A percentile compares a stretch with the other conserved stretches of the same genome.
Conservation (phyloP, 2,113 vertebrate species). For the Poecilia latipinna region DNA sequence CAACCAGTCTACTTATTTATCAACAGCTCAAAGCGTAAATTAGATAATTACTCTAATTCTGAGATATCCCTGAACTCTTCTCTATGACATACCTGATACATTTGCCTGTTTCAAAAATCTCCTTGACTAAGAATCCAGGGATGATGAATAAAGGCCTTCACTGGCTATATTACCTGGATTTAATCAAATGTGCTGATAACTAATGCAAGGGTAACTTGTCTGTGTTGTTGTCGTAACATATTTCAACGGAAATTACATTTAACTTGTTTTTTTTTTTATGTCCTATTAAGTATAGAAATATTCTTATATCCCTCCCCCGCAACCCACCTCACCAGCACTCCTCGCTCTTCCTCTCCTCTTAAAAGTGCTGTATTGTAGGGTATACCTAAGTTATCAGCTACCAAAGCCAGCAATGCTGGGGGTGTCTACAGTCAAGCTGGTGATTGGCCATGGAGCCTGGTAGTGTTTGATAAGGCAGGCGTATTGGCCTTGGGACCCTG, state of each 20-base stretch:
- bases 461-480: slow-evolving; percentile 68
- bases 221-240: not conserved
- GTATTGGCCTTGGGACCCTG: slow-evolving; percentile 59
- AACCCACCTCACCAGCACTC: not conserved
- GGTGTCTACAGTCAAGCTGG: slow-evolving; percentile 60
- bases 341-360: not conserved
- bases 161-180: slow-evolving; percentile 28
- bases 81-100: slow-evolving; percentile 11
- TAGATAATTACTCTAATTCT: slow-evolving; percentile 43
- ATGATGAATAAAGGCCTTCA: slow-evolving; percentile 10
- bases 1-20: slow-evolving; percentile 7
- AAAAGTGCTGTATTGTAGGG: slow-evolving; percentile 16
- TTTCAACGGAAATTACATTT: not conserved
- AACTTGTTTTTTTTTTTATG: not conserved
- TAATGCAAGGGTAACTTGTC: slow-evolving; percentile 18
- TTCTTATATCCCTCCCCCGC: slow-evolving; percentile 3
- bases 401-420: slow-evolving; percentile 37
- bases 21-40: slow-evolving; percentile 23
- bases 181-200: slow-evolving; percentile 9
- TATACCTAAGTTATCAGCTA: slow-evolving; percentile 55
- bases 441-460: slow-evolving; percentile 69
- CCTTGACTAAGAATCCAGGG: slow-evolving; percentile 39
- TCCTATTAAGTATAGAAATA: not conserved
- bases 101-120: slow-evolving; percentile 32
- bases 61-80: slow-evolving; percentile 23